phyloP scores from a whole-genome alignment of 2,113 vertebrate genomes.

The Grus americana region DNA sequence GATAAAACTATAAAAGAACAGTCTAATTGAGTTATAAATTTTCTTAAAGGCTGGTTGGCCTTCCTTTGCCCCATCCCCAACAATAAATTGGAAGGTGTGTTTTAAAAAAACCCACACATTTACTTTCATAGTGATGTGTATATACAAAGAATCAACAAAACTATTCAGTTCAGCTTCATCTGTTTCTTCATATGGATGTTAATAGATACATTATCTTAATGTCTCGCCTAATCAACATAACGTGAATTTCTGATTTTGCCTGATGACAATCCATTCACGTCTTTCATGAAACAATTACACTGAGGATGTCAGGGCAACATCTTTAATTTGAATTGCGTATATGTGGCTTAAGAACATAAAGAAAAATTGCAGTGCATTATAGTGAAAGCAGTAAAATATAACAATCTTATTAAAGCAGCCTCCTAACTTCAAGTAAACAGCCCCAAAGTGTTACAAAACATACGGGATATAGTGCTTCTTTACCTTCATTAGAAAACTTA shows the following conservation, averaged over 20 bases:
- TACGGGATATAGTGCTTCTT: neutral
- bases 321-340: neutral
- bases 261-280: neutral
- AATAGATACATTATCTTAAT: slow-evolving; percentile 19
- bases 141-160: neutral
- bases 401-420: neutral
- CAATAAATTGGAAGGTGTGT: neutral
- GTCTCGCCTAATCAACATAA: neutral
- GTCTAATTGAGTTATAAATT: slow-evolving; percentile 34
- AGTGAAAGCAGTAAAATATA: neutral
- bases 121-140: neutral
- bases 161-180: neutral
- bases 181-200: neutral
- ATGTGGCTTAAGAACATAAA: neutral
- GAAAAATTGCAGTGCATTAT: neutral
- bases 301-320: neutral
- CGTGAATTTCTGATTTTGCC: neutral
- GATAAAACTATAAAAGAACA: neutral
- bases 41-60: neutral
- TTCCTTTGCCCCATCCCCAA: neutral
- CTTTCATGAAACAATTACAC: neutral
- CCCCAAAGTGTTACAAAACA: neutral
- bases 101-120: neutral
- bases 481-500: neutral
- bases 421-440: neutral